Evolutionary conservation across 2,797 vertebrate species (phyloP).

Genomic region (Lithobates sylvaticus): DNA sequence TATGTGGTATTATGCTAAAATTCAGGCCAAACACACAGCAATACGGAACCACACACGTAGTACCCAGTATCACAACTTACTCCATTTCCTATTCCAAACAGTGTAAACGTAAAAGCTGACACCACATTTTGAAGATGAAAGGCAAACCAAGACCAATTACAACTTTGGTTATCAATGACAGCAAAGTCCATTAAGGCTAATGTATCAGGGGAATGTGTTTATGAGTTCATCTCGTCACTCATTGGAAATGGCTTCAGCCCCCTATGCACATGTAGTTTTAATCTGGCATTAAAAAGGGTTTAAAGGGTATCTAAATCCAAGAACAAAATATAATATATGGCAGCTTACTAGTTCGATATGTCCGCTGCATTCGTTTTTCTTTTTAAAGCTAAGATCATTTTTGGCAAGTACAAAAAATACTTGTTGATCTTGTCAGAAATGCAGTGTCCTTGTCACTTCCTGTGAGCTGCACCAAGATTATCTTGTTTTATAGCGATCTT

Average conservation of each 20-base stretch:
- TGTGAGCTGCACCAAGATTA: too few species aligned
- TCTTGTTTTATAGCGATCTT: too few species aligned
- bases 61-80: neutral
- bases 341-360: too few species aligned
- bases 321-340: too few species aligned
- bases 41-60: neutral
- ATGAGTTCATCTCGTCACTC: slow-evolving; percentile 34
- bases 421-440: too few species aligned
- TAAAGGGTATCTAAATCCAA: too few species aligned
- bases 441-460: too few species aligned
- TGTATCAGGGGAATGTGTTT: slow-evolving; percentile 17
- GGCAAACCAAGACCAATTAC: neutral
- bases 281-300: neutral
- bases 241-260: neutral
- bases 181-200: slow-evolving; percentile 2
- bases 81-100: neutral
- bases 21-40: neutral
- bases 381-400: too few species aligned
- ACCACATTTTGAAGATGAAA: neutral
- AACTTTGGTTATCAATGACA: slow-evolving; percentile 6
- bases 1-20: too few species aligned
- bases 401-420: too few species aligned
- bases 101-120: neutral
- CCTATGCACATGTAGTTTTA: neutral
- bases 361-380: too few species aligned